Percentiles rank a stretch among this genome's conserved stretches.
These are phyloP conservation scores for Calameuta pallipes DNA, from an alignment of 2,888 invertebrate species.

Conservation along the genomic window DNA sequence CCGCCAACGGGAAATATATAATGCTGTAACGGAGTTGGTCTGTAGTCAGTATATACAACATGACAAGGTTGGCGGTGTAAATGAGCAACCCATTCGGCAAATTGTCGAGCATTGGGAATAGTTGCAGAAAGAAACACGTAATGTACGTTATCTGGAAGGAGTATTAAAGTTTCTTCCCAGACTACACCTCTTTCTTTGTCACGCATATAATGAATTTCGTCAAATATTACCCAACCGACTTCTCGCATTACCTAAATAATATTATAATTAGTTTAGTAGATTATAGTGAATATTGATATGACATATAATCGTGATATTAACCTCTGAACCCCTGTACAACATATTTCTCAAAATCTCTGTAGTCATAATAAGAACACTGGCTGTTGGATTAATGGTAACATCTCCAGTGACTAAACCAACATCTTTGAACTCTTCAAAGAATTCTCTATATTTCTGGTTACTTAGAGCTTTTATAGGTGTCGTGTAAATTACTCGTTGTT, in stretches of 20 bases:
- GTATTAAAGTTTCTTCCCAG: conserved; percentile 99
- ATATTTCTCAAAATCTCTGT: conserved; percentile 99
- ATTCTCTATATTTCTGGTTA: conserved; percentile 99
- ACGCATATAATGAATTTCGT: conserved; percentile 99
- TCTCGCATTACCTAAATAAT: conserved; percentile 84
- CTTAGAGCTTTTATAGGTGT: conserved; percentile 99
- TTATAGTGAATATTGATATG: background rate
- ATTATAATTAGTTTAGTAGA: background rate
- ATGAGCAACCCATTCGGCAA: conserved; percentile 93
- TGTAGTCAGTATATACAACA: conserved; percentile 98
- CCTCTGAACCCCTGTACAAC: conserved; percentile 98
- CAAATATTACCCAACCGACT: conserved; percentile 99
- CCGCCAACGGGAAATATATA: conserved; percentile 98
- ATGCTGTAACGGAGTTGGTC: conserved; percentile 98
- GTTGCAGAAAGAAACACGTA: conserved; percentile 99
- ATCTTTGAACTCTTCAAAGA: conserved; percentile 96
- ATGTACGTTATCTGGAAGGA: conserved; percentile 96
- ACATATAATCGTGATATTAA: conserved; percentile 19
- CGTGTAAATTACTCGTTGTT: conserved; percentile 98
- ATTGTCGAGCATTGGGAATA: conserved; percentile 98
- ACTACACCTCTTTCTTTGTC: conserved; percentile 99
- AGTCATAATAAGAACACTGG: conserved; percentile 99
- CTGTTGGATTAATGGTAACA: conserved; percentile 98
- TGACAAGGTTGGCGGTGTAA: conserved; percentile 97
- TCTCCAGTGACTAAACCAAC: conserved; percentile 99